Evolutionary conservation across 1,140 invertebrate species (phyloP), one percentile per base, ranked within the genome.

Genomic region (Leptinotarsa texana): DNA sequence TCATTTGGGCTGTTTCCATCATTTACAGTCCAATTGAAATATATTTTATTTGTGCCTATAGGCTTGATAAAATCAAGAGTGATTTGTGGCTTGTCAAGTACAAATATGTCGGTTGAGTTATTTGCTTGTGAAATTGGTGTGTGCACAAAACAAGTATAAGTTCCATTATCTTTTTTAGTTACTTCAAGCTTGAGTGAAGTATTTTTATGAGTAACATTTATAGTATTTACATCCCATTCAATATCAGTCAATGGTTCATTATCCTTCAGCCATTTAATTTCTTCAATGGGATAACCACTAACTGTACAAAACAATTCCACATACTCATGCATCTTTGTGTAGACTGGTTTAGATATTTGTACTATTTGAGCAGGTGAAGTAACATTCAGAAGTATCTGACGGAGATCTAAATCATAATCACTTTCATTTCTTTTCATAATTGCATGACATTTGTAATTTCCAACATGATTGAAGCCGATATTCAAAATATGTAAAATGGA

Each of bases 11-110:
- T 89, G 82, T 95, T 95, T 75, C 93, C 93, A 74, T 93, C 89
- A 70, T 91, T 89, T 0, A 94, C 86, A 0, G 94, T 95, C 94
- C 94, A 96, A 83, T 95, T 95, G 0, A 95, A 80, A 83, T 90
- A 96, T 65, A 96, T 91, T 83, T 91, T 90, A 15, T 88, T 87
- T 15, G 89, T 89, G 27, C 92, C 93, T 6, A 95, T 92, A 0
- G 92, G 89, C 83, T 93, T 94, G 1, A 93, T 90, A 70, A 90
- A 91, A 81, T 93, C 91, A 73, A 95, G 90, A 69, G 87, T 88
- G 0, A 95, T 88, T 81, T 90, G 88, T 3, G 94, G 94, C 76
- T 88, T 88, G 78, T 93, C 92, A 79, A 91, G 87, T 1, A 94
- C 89, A 73, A 92, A 88, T 1, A 93, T 83, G 15, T 89, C 86